A percentile compares a stretch with the other conserved stretches of the same genome.
These are phyloP conservation scores for Crotalus tigris DNA, from an alignment of 2,113 vertebrate species.

Conservation along the genomic window DNA sequence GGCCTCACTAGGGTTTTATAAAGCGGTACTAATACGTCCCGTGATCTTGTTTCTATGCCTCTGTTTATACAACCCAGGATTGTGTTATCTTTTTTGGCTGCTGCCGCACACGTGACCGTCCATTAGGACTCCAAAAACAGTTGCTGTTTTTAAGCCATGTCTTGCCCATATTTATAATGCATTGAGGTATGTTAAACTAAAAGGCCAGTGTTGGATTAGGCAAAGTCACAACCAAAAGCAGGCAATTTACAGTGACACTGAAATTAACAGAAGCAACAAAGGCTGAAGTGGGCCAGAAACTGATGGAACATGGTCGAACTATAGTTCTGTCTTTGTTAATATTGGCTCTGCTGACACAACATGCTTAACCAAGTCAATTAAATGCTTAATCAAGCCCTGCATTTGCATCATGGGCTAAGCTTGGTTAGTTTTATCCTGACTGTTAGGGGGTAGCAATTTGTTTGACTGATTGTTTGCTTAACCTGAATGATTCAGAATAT, in stretches of 20 bases:
- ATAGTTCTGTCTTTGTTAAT: not conserved
- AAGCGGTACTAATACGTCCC: no score
- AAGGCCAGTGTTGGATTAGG: not conserved
- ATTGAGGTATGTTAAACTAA: not conserved
- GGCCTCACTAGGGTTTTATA: no score
- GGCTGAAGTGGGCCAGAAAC: not conserved
- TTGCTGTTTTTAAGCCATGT: no score
- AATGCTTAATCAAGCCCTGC: not conserved
- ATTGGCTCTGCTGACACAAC: not conserved
- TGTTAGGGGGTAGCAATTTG: not conserved
- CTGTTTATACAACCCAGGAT: no score
- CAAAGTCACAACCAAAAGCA: not conserved
- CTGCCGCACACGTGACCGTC: no score
- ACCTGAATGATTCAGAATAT: not conserved
- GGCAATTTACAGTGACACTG: not conserved
- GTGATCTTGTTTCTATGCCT: no score
- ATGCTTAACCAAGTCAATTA: not conserved
- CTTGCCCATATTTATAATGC: not conserved
- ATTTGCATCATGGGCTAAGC: not conserved
- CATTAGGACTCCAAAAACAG: no score
- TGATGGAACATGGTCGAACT: not conserved
- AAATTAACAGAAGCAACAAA: not conserved
- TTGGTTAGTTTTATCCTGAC: not conserved
- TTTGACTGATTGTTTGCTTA: not conserved
- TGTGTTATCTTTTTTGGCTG: no score